Base-by-base conservation (phyloP, 2,113 vertebrate genomes). In the Bambusicola thoracicus region DNA sequence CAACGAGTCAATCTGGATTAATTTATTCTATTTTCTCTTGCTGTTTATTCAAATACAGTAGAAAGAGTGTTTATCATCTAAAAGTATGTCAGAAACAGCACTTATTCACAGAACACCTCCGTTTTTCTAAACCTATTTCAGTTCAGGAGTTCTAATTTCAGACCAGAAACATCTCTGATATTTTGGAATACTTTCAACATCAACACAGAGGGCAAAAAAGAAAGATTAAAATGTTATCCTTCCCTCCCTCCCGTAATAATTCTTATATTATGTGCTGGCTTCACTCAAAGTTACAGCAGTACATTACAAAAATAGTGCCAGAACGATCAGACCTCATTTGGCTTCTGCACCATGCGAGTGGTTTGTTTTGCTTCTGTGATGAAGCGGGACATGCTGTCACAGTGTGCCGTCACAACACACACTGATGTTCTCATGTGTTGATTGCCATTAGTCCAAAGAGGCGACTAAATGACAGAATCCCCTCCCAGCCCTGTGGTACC, bases 11-110 rank as follows among this genome's bases (percentile, higher is more conserved):
- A 72, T 44, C 34, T 41, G 41, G 41, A 70, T 63, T 88, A 49
- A 89, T 93, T 92, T 61, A 85, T 30, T 82, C 11, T 48, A 77
- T 62, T 94, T 96, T 81, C 80, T 87, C 49, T 94, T 95, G 70
- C 75, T 95, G 78, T 87, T 95, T 95, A 79, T 82, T 76, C 62
- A 94, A 72, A 78, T 67, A 38, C 29, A 81, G 36, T 27, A 68
- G 53, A 89, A 88, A n/a, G 38, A 4, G 5, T 70, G 67, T 81
- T 93, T 89, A 76, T 78, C 73, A 53, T 25, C 59, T 67, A 82
- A 82, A 95, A 90, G 34, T 85, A 93, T 15, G 29, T 22, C 43
- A 88, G 48, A 94, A 93, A 78, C 43, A 90, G 11, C 38, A 79
- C 55, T 69, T 78, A 36, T 53, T 59, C 44, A 84, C 36, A 63